Conservation (phyloP, 2,113 vertebrate genomes). For the Pterophyllum scalare region DNA sequence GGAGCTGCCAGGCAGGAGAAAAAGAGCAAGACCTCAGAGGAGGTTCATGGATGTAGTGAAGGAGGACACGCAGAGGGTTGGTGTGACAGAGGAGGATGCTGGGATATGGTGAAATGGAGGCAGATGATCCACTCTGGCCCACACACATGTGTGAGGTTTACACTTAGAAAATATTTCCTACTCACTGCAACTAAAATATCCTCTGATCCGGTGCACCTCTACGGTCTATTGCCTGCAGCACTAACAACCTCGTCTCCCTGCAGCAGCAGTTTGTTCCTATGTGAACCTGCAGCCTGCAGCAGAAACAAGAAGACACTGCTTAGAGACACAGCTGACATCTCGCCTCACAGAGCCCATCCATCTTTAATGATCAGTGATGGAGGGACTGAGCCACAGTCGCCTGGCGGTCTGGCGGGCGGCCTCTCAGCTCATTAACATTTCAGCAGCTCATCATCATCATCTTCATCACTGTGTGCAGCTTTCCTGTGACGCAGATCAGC, state of each 20-base stretch:
- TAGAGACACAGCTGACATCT: background rate
- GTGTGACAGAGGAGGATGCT: no score
- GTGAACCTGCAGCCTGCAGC: background rate
- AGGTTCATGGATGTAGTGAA: no score
- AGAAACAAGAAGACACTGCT: background rate
- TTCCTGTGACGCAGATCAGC: background rate
- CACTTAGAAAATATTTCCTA: no score
- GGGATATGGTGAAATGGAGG: no score
- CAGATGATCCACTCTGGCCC: no score
- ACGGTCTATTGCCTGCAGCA: rapidly evolving
- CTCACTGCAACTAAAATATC: no score
- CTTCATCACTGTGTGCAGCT: background rate
- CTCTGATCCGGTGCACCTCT: background rate
- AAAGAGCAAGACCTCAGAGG: no score
- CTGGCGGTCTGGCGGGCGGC: slow-evolving; percentile 6
- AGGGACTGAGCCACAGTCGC: background rate
- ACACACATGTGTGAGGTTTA: no score
- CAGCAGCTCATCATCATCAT: slow-evolving; percentile 23
- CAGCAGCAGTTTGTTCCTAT: background rate
- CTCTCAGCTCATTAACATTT: slow-evolving; percentile 58
- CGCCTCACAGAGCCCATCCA: slow-evolving; percentile 8
- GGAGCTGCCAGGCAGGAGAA: no score
- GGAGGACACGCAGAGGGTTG: no score
- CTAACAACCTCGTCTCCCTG: no score
- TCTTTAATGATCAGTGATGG: slow-evolving; percentile 34